phyloP scores from a whole-genome alignment of 2,113 vertebrate species.

The Protobothrops mucrosquamatus region DNA sequence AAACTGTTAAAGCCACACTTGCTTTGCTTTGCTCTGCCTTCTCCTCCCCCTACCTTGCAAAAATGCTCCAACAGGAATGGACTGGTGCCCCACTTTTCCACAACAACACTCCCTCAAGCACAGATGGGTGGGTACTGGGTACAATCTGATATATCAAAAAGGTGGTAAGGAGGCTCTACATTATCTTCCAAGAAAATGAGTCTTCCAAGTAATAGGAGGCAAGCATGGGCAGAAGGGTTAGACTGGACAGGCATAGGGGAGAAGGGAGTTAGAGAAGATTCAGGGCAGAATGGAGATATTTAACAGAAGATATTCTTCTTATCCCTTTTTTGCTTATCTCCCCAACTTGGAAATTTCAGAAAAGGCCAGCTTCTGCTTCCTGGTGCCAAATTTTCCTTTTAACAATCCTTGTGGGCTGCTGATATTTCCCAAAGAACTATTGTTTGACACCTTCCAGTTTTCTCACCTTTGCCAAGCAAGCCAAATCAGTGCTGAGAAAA shows the following conservation, averaged over 20 bases:
- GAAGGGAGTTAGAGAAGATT: background rate
- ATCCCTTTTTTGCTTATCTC: background rate
- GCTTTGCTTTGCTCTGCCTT: background rate
- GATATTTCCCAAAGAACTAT: background rate
- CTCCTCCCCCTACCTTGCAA: background rate
- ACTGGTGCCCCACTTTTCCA: background rate
- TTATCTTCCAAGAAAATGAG: too few species aligned
- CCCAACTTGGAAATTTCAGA: background rate
- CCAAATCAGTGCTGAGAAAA: background rate
- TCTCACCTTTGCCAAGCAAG: background rate
- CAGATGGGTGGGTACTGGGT: background rate
- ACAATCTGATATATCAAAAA: background rate
- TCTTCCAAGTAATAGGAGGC: background rate
- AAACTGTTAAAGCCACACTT: background rate
- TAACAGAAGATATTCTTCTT: background rate
- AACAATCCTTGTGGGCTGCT: background rate
- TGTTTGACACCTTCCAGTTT: background rate
- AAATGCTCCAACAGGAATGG: background rate
- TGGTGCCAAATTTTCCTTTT: background rate
- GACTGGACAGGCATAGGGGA: background rate
- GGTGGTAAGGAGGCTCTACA: background rate
- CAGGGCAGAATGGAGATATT: background rate
- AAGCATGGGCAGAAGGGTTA: background rate
- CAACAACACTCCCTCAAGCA: background rate
- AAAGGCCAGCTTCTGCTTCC: background rate